Base-by-base conservation (phyloP, 2,113 vertebrate genomes). In the Hiodon alosoides region DNA sequence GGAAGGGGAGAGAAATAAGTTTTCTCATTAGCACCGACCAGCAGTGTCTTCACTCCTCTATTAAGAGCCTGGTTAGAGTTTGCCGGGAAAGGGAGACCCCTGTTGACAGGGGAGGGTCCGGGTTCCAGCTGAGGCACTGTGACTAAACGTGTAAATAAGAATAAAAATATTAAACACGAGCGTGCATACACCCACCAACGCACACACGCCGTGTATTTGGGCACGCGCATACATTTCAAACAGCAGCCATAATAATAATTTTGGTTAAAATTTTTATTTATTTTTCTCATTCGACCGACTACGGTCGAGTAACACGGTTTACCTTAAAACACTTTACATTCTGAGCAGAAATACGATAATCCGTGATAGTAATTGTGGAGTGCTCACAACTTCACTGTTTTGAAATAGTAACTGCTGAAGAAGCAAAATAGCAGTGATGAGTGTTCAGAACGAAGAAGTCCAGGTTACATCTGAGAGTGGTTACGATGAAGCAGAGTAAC, bases 1-100 rank as follows among this genome's bases (percentile, higher is more conserved):
- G 92, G 89, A 92, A 89, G 87, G 90, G 90, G 92, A 91, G 89
- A 72, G 72, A 77, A 80, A 86, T 85, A 79, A 81, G 85, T 85
- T 87, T 87, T 85, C 79, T 85, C 83, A 86, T 87, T 82, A 85
- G 81, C 75, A 72, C 52, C 48, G 79, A 80, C 83, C 83, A 80
- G 54, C 58, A 69, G 83, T 78, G 74, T 83, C 80, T 86, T 78
- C 71, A 80, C 78, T 80, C 82, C 82, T 74, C 74, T 81, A 81
- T 73, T 81, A 79, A 64, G 81, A 83, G 81, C 78, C 76, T 69
- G 83, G 78, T 83, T 80, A 70, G 80, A 59, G 54, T 71, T 82
- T 84, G 77, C 71, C 54, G 67, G 60, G 60, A 0, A 10, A 71
- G 6, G 48, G 50, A 47, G 71, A 65, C 14, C 9, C n/a, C 5